Conservation (phyloP, 2,888 invertebrate genomes). For the Ophioninae sp. region DNA sequence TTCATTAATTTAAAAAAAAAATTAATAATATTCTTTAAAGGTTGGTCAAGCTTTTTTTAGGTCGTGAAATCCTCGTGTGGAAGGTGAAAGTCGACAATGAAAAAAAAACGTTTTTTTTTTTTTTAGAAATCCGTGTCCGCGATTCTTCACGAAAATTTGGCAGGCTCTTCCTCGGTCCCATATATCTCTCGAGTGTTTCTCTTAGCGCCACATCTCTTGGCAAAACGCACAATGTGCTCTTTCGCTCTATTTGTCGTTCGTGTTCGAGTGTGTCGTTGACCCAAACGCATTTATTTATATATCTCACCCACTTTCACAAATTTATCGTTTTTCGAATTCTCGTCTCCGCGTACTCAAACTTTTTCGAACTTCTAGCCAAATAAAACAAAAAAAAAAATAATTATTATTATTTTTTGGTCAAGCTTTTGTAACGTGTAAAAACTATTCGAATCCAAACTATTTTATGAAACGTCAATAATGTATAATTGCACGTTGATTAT, state of each 20-base stretch:
- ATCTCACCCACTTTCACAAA: constrained; percentile 23
- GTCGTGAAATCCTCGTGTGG: neutral
- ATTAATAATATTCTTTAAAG: too few relatives aligned
- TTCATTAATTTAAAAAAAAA: neutral
- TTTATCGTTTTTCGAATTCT: neutral
- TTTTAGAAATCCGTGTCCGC: neutral
- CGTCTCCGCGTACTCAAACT: neutral
- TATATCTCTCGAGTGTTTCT: constrained; percentile 41
- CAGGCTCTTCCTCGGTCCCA: constrained; percentile 6
- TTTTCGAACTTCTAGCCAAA: neutral
- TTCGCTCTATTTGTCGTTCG: constrained; percentile 44
- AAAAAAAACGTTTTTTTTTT: neutral
- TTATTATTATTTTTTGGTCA: neutral
- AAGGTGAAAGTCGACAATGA: neutral
- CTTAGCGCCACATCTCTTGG: constrained; percentile 48
- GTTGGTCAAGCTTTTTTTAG: neutral
- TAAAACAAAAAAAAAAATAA: neutral
- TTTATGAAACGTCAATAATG: too few relatives aligned
- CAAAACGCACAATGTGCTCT: constrained; percentile 14
- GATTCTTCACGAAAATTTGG: constrained; percentile 41
- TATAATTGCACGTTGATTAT: too few relatives aligned
- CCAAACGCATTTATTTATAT: constrained; percentile 13
- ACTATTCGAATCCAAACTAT: too few relatives aligned
- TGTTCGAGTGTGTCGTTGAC: constrained; percentile 18
- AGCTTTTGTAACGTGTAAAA: too few relatives aligned